These are phyloP conservation scores for Turritopsis rubra DNA, from an alignment of 30 jellyfish, hydroid and myxozoan species.

Conservation along the genomic window DNA sequence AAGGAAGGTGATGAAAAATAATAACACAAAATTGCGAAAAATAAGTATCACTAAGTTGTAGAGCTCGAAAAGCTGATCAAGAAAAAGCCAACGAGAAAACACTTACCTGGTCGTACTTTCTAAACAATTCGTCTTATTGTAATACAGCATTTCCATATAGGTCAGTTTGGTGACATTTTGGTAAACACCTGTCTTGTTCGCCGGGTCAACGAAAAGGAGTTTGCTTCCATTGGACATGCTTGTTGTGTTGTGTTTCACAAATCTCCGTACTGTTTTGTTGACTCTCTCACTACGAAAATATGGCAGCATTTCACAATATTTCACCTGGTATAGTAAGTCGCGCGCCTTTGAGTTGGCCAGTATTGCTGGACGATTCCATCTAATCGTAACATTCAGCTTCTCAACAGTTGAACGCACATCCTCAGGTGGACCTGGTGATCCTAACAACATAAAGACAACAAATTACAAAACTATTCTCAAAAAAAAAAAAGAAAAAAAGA, in stretches of 20 bases:
- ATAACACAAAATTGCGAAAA: no score
- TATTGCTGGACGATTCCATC: background rate
- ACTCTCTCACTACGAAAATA: background rate
- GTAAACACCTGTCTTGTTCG: background rate
- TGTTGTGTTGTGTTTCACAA: background rate
- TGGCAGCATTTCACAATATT: background rate
- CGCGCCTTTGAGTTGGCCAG: background rate
- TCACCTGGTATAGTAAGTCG: background rate
- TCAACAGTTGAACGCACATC: background rate
- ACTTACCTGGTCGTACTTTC: background rate
- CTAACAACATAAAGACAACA: background rate
- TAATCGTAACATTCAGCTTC: background rate
- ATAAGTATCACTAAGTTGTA: no score
- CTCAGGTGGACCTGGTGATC: constrained; percentile 5
- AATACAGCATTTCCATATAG: background rate
- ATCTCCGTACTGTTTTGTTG: background rate
- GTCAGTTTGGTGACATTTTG: background rate
- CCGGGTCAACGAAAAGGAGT: no score
- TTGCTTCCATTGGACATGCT: background rate
- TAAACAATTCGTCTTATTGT: background rate
- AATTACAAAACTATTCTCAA: no score
- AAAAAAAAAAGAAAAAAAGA: no score
- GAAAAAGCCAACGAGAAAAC: background rate
- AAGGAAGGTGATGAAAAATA: no score
- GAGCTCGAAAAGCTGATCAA: no score